Evolutionary conservation across 2,888 invertebrate species (phyloP), one percentile per base, ranked within the genome.

Genomic region (Mythimna loreyi): DNA sequence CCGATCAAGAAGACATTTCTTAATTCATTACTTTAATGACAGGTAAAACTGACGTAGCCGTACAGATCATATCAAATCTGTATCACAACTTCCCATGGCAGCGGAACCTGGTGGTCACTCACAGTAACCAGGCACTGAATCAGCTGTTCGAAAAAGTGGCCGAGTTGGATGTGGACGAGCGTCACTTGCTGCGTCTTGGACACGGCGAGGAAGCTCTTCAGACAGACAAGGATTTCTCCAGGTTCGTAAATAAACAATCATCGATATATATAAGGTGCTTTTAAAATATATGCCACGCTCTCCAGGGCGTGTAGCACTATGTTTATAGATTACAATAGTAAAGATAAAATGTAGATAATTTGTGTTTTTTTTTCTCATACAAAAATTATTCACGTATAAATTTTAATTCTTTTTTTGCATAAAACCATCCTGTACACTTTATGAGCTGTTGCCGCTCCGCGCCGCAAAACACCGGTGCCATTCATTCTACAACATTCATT

Each of bases 51-150:
- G 99, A 99, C 93, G 99, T 99, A 0, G 99, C 99, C 1, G 99
- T 99, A 0, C 99, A 99, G 94, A 99, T 99, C 82, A 99, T 99
- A 88, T 99, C 99, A 16, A 99, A 99, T 92, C 96, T 99, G 67
- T 99, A 99, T 93, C 99, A 99, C 96, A 99, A 99, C 94, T 99
- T 99, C 93, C 99, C 99, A 0, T 98, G 99, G 94, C 99, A 99
- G 91, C 97, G 99, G 55, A 99, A 99, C 0, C 96, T 99, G 62
- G 99, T 99, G 86, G 99, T 99, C 0, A 99, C 99, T 0, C 99
- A 99, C 94, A 99, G 99, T 61, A 99, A 99, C 97, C 99, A 99
- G 95, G 99, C 99, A 0, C 96, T 99, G 59, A 99, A 99, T 96
- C 99, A 99, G 94, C 97, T 99, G 73, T 99, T 99, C 93, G 99